phyloP scores from a whole-genome alignment of 1,140 invertebrate species.

The Aphaenogaster floridana region DNA sequence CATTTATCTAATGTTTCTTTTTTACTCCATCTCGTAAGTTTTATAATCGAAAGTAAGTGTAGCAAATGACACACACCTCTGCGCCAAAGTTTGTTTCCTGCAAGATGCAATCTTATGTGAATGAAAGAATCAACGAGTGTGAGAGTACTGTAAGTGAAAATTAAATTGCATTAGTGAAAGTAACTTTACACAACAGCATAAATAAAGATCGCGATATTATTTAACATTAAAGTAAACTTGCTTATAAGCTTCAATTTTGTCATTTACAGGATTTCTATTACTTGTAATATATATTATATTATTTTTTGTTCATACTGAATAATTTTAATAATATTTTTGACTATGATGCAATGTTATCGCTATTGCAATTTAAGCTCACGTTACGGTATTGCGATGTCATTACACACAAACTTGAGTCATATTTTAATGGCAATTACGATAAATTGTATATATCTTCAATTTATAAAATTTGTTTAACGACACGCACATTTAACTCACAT shows the following conservation, averaged over 20 bases:
- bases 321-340: not conserved
- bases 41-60: not conserved
- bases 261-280: not conserved
- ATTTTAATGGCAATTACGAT: not conserved
- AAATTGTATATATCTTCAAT: not conserved
- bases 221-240: not conserved
- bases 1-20: not conserved
- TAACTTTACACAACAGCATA: conserved; percentile 1
- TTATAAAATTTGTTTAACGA: not conserved
- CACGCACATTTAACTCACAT: not conserved
- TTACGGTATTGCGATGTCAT: not conserved
- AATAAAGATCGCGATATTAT: not conserved
- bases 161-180: conserved; percentile 1
- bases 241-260: not conserved
- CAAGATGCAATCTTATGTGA: not conserved
- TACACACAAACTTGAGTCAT: not conserved
- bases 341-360: not conserved
- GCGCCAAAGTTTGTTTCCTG: not conserved
- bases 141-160: not conserved
- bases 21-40: conserved; percentile 7
- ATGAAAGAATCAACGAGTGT: not conserved
- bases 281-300: not conserved
- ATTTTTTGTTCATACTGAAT: not conserved
- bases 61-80: not conserved
- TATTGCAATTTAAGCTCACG: not conserved